Base-by-base conservation (phyloP, 2,113 vertebrate species). In the Hiodon alosoides region DNA sequence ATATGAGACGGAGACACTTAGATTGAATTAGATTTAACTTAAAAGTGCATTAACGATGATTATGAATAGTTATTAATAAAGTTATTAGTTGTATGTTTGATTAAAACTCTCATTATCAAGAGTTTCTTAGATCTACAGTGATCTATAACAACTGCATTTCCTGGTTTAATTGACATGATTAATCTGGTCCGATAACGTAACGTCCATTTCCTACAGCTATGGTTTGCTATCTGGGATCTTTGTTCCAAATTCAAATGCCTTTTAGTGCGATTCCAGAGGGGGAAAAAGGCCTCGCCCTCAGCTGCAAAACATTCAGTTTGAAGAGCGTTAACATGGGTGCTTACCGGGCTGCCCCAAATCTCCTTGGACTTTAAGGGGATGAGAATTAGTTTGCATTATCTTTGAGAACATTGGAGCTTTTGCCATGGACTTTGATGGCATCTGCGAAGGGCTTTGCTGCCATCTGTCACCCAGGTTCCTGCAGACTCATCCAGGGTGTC, bases 361-460 rank as follows among this genome's bases (percentile, higher is more conserved):
- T 16, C 5, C n/a, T 55, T 71, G 69, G 69, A 52, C 46, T 57
- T 54, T 57, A 71, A 58, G 16, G 11, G 54, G n/a, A 71, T n/a
- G 53, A 17, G 53, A 17, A 7, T 71, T 46, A 71, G 69, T 57
- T 7, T 2, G 16, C 60, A 4, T 62, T 62, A 17, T 17, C 60
- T 6, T 7, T 4, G 14, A 69, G 67, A 69, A 54, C 67, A 69
- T 69, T 69, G 67, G 51, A 53, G 51, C 53, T 53, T 11, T n/a
- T 69, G 11, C 8, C 31, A 67, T 47, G 51, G 13, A 52, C 48
- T 69, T 69, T 51, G 0, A 5, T 6, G 10, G 51, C 67, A 69
- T 69, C 67, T 54, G 67, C 3, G 47, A 13, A 68, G 48, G 48
- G 48, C 14, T 54, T 17, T 69, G 17, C 51, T 69, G 2, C 6